These are phyloP conservation scores for Pomatorhinus ruficollis DNA, from an alignment of 2,113 vertebrate genomes.

Conservation along the genomic window DNA sequence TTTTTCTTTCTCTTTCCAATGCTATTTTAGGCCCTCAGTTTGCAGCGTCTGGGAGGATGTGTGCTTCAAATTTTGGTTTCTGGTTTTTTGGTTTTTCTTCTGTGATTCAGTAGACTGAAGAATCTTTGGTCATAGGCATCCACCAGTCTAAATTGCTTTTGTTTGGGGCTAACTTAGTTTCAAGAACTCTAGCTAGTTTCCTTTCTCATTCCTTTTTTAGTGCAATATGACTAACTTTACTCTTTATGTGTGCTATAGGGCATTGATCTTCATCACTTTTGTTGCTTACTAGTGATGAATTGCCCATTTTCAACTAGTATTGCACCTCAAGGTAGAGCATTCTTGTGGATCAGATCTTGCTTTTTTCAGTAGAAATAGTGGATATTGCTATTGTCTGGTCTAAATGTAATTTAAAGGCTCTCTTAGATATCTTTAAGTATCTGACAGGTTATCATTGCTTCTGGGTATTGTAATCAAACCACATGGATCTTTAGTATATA, in stretches of 20 bases:
- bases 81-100: background rate
- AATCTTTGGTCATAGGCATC: background rate
- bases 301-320: background rate
- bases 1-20: conserved; percentile 13
- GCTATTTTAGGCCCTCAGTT: background rate
- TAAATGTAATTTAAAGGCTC: background rate
- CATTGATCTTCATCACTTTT: background rate
- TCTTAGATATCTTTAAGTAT: background rate
- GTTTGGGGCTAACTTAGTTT: background rate
- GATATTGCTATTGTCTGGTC: background rate
- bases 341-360: background rate
- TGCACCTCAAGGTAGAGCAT: background rate
- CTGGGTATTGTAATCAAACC: background rate
- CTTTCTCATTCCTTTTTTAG: background rate
- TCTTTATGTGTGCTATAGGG: background rate
- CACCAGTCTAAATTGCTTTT: background rate
- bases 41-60: background rate
- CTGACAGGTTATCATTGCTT: background rate
- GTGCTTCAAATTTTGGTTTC: background rate
- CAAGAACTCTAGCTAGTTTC: background rate
- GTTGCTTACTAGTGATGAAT: background rate
- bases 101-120: background rate
- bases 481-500: background rate
- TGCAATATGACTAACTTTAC: background rate
- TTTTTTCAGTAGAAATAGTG: background rate